Evolutionary conservation across 1,140 invertebrate genomes (phyloP).

Genomic region (Popillia japonica): DNA sequence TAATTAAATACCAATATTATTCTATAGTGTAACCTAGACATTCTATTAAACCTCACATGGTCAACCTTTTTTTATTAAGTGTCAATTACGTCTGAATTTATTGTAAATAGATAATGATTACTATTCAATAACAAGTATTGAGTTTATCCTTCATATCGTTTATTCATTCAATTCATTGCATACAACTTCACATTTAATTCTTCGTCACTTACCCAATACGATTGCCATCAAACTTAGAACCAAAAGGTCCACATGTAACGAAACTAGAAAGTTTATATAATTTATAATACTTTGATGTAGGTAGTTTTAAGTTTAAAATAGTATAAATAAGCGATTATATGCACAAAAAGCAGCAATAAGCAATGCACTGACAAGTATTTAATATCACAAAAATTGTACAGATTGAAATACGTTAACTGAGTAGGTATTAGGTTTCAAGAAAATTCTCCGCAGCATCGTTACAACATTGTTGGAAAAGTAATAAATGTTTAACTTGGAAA

Average conservation of each 20-base stretch:
- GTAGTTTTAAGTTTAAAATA: too few relatives aligned
- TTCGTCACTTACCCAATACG: background rate
- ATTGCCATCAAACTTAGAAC: background rate
- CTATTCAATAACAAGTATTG: background rate
- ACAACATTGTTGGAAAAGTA: too few relatives aligned
- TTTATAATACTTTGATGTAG: background rate
- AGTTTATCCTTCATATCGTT: background rate
- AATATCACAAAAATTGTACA: too few relatives aligned
- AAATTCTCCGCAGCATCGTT: too few relatives aligned
- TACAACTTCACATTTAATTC: background rate
- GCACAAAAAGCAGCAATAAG: background rate
- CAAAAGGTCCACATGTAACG: background rate
- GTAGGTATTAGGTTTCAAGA: too few relatives aligned
- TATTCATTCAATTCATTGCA: background rate
- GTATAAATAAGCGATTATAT: too few relatives aligned
- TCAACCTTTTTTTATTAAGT: background rate
- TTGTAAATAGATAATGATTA: background rate
- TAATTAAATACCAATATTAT: too few relatives aligned
- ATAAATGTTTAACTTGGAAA: too few relatives aligned
- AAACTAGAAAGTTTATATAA: slow-evolving; percentile 10
- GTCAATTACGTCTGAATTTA: background rate
- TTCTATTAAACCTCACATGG: too few relatives aligned
- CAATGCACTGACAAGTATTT: background rate
- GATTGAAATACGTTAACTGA: too few relatives aligned
- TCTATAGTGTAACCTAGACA: too few relatives aligned